Conservation (phyloP, 2,888 invertebrate genomes). For the Aspidapion aeneum region DNA sequence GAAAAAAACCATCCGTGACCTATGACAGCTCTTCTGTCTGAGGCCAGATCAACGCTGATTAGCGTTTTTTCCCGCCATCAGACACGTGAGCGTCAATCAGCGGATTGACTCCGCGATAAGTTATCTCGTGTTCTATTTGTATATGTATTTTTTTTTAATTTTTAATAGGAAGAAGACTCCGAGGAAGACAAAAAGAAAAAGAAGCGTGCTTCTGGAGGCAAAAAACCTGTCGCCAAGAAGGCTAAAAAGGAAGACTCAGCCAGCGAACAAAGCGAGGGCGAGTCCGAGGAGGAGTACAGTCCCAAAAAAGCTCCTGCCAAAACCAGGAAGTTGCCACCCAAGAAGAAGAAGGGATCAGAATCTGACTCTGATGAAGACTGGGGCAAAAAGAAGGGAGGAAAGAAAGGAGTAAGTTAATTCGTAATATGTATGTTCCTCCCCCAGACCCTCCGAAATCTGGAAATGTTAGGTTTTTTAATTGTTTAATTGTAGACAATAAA, state of each 20-base stretch:
- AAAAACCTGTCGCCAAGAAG: constrained; percentile 50
- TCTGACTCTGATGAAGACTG: constrained; percentile 68
- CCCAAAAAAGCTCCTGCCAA: constrained; percentile 58
- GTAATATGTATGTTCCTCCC: too few species aligned
- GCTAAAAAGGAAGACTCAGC: constrained; percentile 52
- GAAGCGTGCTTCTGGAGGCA: constrained; percentile 53
- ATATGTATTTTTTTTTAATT: too few species aligned
- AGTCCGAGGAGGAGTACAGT: constrained; percentile 59
- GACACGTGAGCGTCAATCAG: too few species aligned
- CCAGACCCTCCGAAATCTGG: too few species aligned
- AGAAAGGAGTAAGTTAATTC: constrained; percentile 43
- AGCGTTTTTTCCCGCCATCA: too few species aligned
- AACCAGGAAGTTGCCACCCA: constrained; percentile 52
- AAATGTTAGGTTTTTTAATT: too few species aligned
- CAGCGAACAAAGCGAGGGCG: constrained; percentile 52
- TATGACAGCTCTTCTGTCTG: too few species aligned
- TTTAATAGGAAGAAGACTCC: constrained; percentile 42
- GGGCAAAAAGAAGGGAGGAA: constrained; percentile 57
- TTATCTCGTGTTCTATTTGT: too few species aligned
- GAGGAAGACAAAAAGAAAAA: constrained; percentile 55
- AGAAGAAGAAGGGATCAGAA: constrained; percentile 65
- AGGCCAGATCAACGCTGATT: too few species aligned
- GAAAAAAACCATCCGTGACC: too few species aligned
- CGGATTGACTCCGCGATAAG: too few species aligned
- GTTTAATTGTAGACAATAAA: too few species aligned